These are phyloP conservation scores for Pseudomyrmex concolor DNA, from an alignment of 1,140 invertebrate genomes.

Conservation along the genomic window DNA sequence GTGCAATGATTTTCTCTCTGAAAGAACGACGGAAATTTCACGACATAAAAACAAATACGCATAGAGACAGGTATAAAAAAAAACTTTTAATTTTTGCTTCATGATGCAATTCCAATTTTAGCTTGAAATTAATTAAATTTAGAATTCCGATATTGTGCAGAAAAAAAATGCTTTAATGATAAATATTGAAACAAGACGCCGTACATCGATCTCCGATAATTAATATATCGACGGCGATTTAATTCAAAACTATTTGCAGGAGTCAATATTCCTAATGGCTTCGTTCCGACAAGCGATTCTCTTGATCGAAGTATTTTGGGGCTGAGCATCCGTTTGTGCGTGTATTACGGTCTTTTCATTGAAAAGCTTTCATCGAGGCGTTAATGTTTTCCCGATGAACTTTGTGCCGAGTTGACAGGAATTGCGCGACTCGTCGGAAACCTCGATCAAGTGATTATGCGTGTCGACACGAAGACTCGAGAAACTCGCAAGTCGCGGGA, in stretches of 20 bases:
- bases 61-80: slow-evolving; percentile 4
- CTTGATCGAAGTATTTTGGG: slow-evolving; percentile 19
- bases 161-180: neutral
- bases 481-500: neutral
- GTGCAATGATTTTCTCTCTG: neutral
- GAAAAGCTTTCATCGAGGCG: slow-evolving; percentile 51
- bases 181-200: neutral
- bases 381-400: slow-evolving; percentile 67
- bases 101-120: slow-evolving; percentile 5
- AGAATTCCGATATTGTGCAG: neutral
- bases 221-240: slow-evolving; percentile 13
- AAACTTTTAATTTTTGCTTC: neutral
- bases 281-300: slow-evolving; percentile 5
- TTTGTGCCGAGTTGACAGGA: neutral
- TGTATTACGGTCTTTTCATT: neutral
- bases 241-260: neutral
- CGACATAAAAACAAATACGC: neutral
- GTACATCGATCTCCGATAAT: neutral
- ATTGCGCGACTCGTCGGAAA: slow-evolving; percentile 7
- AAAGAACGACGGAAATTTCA: neutral
- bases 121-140: slow-evolving; percentile 23
- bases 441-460: slow-evolving; percentile 8
- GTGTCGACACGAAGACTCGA: neutral
- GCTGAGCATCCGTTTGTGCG: neutral
- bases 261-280: slow-evolving; percentile 43